phyloP scores from a whole-genome alignment of 2,888 invertebrate genomes.

The Amblyjoppa proteus region DNA sequence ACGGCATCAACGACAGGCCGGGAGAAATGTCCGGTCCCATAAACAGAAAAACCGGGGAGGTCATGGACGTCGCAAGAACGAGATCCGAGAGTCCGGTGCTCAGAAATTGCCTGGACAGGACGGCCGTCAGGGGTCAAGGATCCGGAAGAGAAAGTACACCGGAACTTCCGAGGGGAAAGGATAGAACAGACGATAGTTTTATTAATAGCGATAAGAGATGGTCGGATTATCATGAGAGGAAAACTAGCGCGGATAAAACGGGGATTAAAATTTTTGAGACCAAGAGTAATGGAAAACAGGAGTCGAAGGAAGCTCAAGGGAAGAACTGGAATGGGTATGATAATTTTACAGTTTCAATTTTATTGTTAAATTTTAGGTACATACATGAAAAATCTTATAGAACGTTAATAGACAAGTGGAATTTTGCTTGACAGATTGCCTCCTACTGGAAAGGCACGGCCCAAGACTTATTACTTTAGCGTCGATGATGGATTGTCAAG shows the following conservation, averaged over 20 bases:
- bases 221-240: slow-evolving; percentile 64
- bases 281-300: slow-evolving; percentile 55
- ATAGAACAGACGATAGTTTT: slow-evolving; percentile 69
- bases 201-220: slow-evolving; percentile 69
- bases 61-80: slow-evolving; percentile 64
- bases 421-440: slow-evolving; percentile 71
- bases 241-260: slow-evolving; percentile 63
- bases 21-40: slow-evolving; percentile 42
- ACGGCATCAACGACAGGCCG: slow-evolving; percentile 52
- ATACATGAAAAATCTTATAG: neutral
- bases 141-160: slow-evolving; percentile 89
- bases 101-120: slow-evolving; percentile 67
- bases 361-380: no score
- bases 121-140: slow-evolving; percentile 86
- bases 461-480: slow-evolving; percentile 92
- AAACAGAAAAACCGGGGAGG: slow-evolving; percentile 65
- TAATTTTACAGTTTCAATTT: slow-evolving; percentile 8
- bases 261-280: slow-evolving; percentile 71
- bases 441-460: slow-evolving; percentile 78
- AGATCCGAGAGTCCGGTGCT: slow-evolving; percentile 71
- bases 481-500: slow-evolving; percentile 87
- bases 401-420: slow-evolving; percentile 12
- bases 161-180: slow-evolving; percentile 83
- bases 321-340: slow-evolving; percentile 81
- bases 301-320: slow-evolving; percentile 63